Percentiles rank a stretch among this genome's conserved stretches.
phyloP scores from a whole-genome alignment of 2,888 invertebrate genomes.

The Branchellion lobata region DNA sequence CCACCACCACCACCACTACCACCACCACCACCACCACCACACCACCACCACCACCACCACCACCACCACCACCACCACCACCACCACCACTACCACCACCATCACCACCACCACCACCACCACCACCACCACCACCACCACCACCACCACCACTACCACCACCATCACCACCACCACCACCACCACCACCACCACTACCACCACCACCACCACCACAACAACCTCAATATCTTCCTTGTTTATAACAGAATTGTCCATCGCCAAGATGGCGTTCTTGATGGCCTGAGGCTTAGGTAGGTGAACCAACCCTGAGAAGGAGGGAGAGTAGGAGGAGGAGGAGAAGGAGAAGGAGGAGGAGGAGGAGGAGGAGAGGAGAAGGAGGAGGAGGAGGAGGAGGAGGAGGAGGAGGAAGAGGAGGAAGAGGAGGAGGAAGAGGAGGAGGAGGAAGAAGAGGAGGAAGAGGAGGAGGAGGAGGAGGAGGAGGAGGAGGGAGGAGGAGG shows the following conservation, averaged over 20 bases:
- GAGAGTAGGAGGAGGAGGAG: not conserved
- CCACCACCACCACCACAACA: slow-evolving; percentile 49
- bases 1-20: no score
- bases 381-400: not conserved
- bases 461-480: no score
- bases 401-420: no score
- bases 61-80: no score
- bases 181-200: not conserved
- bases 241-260: slow-evolving; percentile 98
- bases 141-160: not conserved
- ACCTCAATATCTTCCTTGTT: slow-evolving; percentile 94
- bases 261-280: slow-evolving; percentile 91
- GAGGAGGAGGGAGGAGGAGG: slow-evolving; percentile 14
- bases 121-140: not conserved
- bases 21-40: no score
- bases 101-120: no score
- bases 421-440: no score
- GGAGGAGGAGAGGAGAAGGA: not conserved
- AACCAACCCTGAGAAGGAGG: not conserved
- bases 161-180: not conserved
- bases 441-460: no score
- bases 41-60: no score
- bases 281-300: slow-evolving; percentile 87
- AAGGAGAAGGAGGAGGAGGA: not conserved
- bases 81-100: no score